Conservation (phyloP, 2,888 invertebrate species). For the Caenorhabditis sp. region DNA sequence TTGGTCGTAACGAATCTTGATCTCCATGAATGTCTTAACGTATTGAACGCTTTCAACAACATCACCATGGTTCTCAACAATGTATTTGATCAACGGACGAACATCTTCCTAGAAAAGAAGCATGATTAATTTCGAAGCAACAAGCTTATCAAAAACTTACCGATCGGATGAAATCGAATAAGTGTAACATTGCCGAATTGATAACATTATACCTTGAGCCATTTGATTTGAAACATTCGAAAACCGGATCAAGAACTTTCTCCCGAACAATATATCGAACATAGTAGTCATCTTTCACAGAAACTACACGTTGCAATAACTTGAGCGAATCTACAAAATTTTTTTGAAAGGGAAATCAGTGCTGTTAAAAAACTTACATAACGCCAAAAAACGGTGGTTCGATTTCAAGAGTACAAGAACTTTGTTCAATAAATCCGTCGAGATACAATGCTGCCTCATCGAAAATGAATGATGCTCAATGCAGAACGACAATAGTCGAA, state of each 20-base stretch:
- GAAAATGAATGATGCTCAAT: constrained; percentile 86
- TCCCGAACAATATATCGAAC: constrained; percentile 93
- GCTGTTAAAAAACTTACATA: constrained; percentile 76
- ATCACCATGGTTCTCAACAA: constrained; percentile 94
- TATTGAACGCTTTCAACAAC: constrained; percentile 92
- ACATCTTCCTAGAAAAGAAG: constrained; percentile 74
- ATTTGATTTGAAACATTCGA: constrained; percentile 93
- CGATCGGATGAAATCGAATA: constrained; percentile 13
- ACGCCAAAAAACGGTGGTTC: constrained; percentile 81
- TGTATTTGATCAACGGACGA: constrained; percentile 78
- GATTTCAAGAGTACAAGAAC: constrained; percentile 79
- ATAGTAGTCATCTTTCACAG: constrained; percentile 97
- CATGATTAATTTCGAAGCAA: constrained; percentile 7
- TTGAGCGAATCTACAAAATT: constrained; percentile 82
- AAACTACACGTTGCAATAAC: constrained; percentile 94
- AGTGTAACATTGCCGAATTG: constrained; percentile 86
- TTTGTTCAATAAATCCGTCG: constrained; percentile 92
- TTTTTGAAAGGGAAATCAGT: not conserved
- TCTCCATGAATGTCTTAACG: constrained; percentile 86
- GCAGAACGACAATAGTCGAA: constrained; percentile 95
- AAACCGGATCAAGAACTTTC: constrained; percentile 87
- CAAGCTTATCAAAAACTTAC: not conserved
- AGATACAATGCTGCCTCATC: constrained; percentile 94
- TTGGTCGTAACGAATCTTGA: constrained; percentile 52
- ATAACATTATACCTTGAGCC: constrained; percentile 97